phyloP scores from a whole-genome alignment of 2,888 invertebrate species.

The Hirtodrosophila confusa region DNA sequence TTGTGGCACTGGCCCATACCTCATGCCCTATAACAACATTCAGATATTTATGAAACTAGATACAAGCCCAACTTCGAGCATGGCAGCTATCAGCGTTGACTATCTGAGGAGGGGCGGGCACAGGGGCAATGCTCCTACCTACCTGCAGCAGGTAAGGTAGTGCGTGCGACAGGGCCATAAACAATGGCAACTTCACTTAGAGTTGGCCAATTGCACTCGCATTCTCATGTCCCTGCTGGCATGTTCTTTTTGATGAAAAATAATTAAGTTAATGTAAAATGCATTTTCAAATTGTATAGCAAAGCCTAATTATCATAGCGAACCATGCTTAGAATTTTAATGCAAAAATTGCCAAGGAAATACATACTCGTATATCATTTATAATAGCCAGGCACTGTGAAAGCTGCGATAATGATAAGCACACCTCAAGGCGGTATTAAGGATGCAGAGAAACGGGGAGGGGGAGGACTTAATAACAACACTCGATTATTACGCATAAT shows the following conservation, averaged over 20 bases:
- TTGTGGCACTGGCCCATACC: constrained; percentile 24
- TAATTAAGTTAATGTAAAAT: constrained; percentile 75
- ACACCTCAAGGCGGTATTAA: constrained; percentile 43
- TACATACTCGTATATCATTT: constrained; percentile 25
- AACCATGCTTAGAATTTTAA: constrained; percentile 48
- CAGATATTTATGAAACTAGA: constrained; percentile 42
- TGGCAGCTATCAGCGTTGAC: constrained; percentile 48
- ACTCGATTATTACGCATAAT: constrained; percentile 12
- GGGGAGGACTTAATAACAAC: neutral
- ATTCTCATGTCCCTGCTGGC: constrained; percentile 47
- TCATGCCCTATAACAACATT: constrained; percentile 27
- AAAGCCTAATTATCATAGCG: constrained; percentile 43
- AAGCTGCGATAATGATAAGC: constrained; percentile 36
- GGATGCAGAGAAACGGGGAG: neutral
- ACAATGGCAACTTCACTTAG: constrained; percentile 50
- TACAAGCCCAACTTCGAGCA: constrained; percentile 35
- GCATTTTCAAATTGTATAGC: constrained; percentile 66
- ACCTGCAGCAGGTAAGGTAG: constrained; percentile 28
- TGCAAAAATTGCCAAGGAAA: constrained; percentile 15
- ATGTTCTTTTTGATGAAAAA: constrained; percentile 53
- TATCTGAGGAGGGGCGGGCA: constrained; percentile 41
- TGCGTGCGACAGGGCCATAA: constrained; percentile 70
- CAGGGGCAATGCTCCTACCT: neutral
- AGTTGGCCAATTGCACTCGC: constrained; percentile 47
- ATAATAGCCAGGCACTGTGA: constrained; percentile 13